phyloP scores from a whole-genome alignment of 30 jellyfish, hydroid and myxozoan species.

The Aurelia sp. region DNA sequence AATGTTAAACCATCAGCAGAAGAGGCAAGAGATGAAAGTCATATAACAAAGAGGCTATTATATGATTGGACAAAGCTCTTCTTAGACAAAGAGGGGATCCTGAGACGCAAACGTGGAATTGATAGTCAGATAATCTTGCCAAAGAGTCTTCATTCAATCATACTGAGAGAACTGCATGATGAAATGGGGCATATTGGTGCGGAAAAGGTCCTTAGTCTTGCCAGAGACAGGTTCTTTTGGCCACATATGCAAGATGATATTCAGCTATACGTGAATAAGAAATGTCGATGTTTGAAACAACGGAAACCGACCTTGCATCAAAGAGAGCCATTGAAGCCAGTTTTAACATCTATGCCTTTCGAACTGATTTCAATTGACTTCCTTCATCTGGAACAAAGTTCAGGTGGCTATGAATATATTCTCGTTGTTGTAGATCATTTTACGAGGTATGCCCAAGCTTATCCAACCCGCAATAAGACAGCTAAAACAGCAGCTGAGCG shows the following conservation, averaged over 20 bases:
- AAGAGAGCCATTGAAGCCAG: slow-evolving; percentile 30
- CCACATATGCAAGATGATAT: slow-evolving; percentile 15
- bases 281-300: slow-evolving; percentile 49
- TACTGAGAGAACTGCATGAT: no score
- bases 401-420: slow-evolving; percentile 42
- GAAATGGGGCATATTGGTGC: no score
- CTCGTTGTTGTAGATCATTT: slow-evolving; percentile 39
- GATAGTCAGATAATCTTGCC: slow-evolving; percentile 8
- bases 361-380: slow-evolving; percentile 55
- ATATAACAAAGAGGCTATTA: slow-evolving; percentile 31
- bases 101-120: slow-evolving; percentile 18
- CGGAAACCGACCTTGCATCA: slow-evolving; percentile 16
- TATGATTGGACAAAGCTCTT: slow-evolving; percentile 18
- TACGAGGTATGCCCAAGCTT: slow-evolving; percentile 39
- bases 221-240: no score
- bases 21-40: slow-evolving; percentile 17
- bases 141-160: background rate
- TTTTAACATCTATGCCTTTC: slow-evolving; percentile 17
- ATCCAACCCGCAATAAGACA: slow-evolving; percentile 47
- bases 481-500: slow-evolving; percentile 59
- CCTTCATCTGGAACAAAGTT: slow-evolving; percentile 19
- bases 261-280: slow-evolving; percentile 10
- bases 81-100: slow-evolving; percentile 26
- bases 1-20: slow-evolving; percentile 26
- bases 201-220: no score